Percentiles rank a stretch among this genome's conserved stretches.
Evolutionary conservation across 2,888 invertebrate species (phyloP).

Genomic region (Mellilla xanthometata): DNA sequence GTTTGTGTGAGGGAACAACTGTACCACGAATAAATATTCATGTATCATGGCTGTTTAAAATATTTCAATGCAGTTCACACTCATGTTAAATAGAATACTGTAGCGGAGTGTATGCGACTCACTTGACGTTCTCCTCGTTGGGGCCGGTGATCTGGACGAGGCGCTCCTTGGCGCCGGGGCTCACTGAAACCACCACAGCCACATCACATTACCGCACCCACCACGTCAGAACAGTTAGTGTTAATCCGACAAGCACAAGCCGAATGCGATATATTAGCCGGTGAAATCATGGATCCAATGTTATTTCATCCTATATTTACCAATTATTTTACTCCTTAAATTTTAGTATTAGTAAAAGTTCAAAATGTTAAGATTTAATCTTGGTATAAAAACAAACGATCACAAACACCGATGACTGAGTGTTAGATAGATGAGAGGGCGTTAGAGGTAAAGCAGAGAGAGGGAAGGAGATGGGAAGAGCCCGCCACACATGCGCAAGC

Average conservation of each 20-base stretch:
- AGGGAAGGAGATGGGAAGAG: slow-evolving; percentile 40
- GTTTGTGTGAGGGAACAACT: too few species aligned
- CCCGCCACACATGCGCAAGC: slow-evolving; percentile 72
- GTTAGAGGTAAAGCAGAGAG: slow-evolving; percentile 26
- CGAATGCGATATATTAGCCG: slow-evolving; percentile 54
- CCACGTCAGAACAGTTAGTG: slow-evolving; percentile 28
- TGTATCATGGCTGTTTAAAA: too few species aligned
- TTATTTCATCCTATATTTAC: slow-evolving; percentile 24
- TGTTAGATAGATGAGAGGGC: slow-evolving; percentile 24
- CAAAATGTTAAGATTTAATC: slow-evolving; percentile 3
- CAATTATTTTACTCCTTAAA: background rate
- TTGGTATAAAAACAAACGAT: background rate
- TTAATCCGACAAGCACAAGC: slow-evolving; percentile 54
- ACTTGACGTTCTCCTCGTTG: slow-evolving; percentile 96
- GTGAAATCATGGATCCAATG: slow-evolving; percentile 31
- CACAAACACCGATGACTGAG: slow-evolving; percentile 13
- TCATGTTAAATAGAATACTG: too few species aligned
- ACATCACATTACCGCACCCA: slow-evolving; percentile 30
- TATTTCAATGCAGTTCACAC: too few species aligned
- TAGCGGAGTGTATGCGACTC: slow-evolving; percentile 38
- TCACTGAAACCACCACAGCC: slow-evolving; percentile 85
- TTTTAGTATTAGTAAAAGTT: slow-evolving; percentile 7
- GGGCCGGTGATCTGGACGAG: slow-evolving; percentile 97
- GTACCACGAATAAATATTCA: too few species aligned
- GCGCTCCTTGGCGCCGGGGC: slow-evolving; percentile 96